Evolutionary conservation across 2,888 invertebrate genomes (phyloP), one percentile per base, ranked within the genome.

Genomic region (Patella pellucida): DNA sequence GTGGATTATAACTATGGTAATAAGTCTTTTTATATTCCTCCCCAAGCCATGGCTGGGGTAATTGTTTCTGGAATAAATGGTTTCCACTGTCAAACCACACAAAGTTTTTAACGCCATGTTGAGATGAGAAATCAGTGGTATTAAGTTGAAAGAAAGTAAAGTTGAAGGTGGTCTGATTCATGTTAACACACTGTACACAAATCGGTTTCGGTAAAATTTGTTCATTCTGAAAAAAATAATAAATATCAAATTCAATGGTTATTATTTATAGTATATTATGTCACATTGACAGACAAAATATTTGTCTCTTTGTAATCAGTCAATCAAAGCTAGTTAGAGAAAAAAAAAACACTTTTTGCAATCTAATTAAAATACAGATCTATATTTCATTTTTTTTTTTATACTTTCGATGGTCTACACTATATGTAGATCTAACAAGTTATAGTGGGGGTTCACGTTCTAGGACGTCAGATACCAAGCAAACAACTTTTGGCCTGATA

Each of bases 141-240:
- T 95, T 93, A 16, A 98, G 92, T 91, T 98, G 96, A 76, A 95
- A 93, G 23, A 96, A 93, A 5, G 95, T 94, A 89, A 97, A 96
- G 88, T 96, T 94, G 88, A 95, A 96, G 67, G 92, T 91, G 82
- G 93, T 92, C 1, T 96, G 95, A 88, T 96, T 94, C 4, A 95
- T 94, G 83, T 96, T 95, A 81, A 97, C 93, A 87, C 95, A 94
- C 89, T 97, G 97, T 3, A 97, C 92, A 68, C 94, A 94, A 73
- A 97, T 92, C 7, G 97, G 97, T 85, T 94, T 81, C 15, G 88
- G 87, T 19, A 89, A 80, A 1, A 62, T 76, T 52, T 93, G 93
- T 5, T 94, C 93, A 83, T 94, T 90, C 71, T 93, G 76, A 80
- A 14, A 67, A 77, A 71, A 78, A 31, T 68, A 76, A 77, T 72